phyloP scores from a whole-genome alignment of 2,113 vertebrate genomes.

The Cyrtonyx montezumae region DNA sequence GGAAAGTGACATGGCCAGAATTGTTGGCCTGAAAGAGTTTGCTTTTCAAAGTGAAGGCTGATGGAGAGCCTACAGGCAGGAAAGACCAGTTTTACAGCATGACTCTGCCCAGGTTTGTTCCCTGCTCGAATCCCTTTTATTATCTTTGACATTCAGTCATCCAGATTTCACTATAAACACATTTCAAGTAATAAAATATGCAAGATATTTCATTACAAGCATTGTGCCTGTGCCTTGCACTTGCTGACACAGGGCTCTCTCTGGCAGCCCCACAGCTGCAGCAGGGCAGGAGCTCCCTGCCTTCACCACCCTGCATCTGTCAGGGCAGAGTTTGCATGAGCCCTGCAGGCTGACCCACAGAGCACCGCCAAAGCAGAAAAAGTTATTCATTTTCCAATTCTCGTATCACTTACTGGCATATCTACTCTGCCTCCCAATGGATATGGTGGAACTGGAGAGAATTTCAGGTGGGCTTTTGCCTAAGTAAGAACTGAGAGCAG shows the following conservation, averaged over 20 bases:
- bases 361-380: background rate
- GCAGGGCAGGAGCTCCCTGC: background rate
- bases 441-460: background rate
- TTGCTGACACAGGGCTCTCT: background rate
- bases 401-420: constrained; percentile 25
- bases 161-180: constrained; percentile 1
- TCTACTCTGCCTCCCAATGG: background rate
- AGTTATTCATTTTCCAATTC: background rate
- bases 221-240: background rate
- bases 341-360: background rate
- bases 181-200: constrained; percentile 1
- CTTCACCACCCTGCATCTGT: background rate
- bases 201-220: background rate
- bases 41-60: background rate
- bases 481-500: background rate
- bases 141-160: constrained; percentile 26
- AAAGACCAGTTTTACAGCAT: constrained; percentile 38
- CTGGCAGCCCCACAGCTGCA: background rate
- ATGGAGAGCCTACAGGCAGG: constrained; percentile 10
- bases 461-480: background rate
- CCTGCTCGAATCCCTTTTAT: constrained; percentile 37
- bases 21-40: background rate
- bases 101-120: constrained; percentile 4
- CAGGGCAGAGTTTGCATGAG: background rate
- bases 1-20: background rate